A percentile compares a stretch with the other conserved stretches of the same genome.
These are phyloP conservation scores for Falco punctatus DNA, from an alignment of 2,113 vertebrate species.

Conservation along the genomic window DNA sequence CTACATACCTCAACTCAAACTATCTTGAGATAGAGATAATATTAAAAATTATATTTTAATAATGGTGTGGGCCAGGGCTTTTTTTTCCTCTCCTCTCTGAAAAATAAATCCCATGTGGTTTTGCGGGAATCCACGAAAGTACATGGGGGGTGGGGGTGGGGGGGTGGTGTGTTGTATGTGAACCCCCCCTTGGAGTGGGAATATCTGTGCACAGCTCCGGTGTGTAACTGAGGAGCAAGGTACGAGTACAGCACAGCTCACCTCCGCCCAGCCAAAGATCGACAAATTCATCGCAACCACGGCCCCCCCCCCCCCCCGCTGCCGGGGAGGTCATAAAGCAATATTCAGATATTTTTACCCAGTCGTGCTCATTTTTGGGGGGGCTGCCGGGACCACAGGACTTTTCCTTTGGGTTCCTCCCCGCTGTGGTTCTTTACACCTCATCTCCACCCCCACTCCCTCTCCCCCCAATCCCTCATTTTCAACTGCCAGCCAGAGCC, in stretches of 20 bases:
- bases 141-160: not conserved
- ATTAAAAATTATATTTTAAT: not conserved
- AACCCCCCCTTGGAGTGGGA: not conserved
- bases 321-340: not conserved
- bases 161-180: not conserved
- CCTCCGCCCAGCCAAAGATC: not conserved
- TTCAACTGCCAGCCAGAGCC: not conserved
- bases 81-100: not conserved
- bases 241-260: not conserved
- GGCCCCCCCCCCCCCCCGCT: not conserved
- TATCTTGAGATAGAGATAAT: not conserved
- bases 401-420: not conserved
- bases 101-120: not conserved
- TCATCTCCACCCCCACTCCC: not conserved
- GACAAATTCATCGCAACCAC: not conserved
- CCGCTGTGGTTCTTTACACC: not conserved
- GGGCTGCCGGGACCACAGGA: too few species aligned
- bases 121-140: not conserved
- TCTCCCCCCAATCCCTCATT: not conserved
- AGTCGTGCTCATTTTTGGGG: not conserved
- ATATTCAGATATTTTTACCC: not conserved
- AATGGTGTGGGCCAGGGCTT: not conserved
- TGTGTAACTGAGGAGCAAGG: not conserved
- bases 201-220: not conserved
- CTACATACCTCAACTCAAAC: not conserved